Percentiles rank a stretch among this genome's conserved stretches.
phyloP scores from a whole-genome alignment of 2,797 vertebrate genomes.

The Oophaga sylvatica region DNA sequence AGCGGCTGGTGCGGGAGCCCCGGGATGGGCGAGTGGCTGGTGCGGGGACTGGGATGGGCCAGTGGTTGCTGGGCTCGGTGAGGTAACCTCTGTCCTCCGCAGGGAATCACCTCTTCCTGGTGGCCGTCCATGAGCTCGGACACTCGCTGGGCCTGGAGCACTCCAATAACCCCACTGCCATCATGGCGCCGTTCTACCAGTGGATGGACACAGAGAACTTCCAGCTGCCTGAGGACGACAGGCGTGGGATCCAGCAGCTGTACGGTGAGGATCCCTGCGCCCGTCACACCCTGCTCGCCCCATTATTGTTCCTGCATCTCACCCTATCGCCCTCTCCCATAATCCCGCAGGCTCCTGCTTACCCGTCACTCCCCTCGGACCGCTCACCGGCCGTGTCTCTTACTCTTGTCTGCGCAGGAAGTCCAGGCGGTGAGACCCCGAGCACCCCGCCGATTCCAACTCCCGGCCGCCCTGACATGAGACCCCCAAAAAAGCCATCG shows the following conservation, averaged over 20 bases:
- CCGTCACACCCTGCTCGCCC: neutral
- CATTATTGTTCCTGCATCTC: neutral
- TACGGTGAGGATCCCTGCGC: conserved; percentile 80
- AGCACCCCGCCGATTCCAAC: conserved; percentile 88
- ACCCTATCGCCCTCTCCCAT: neutral
- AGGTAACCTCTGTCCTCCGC: neutral
- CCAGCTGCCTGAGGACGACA: conserved; percentile 91
- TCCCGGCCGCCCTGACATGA: conserved; percentile 81
- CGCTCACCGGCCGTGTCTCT: neutral
- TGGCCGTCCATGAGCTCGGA: conserved; percentile 92
- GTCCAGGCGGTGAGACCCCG: conserved; percentile 71
- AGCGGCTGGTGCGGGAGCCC: too few relatives aligned
- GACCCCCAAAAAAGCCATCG: conserved; percentile 72
- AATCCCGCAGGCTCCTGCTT: neutral
- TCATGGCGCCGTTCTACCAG: conserved; percentile 99
- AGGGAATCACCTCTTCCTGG: conserved; percentile 97
- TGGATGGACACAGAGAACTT: conserved; percentile 98
- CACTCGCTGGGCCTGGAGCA: conserved; percentile 94
- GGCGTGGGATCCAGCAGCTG: conserved; percentile 91
- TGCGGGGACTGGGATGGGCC: too few relatives aligned
- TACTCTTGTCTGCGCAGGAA: conserved; percentile 72
- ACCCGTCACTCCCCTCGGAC: neutral
- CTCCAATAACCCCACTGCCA: conserved; percentile 92
- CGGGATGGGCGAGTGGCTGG: too few relatives aligned
- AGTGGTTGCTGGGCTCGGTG: too few relatives aligned